Conservation (phyloP, 2,113 vertebrate genomes). For the Trichomycterus rosablanca region DNA sequence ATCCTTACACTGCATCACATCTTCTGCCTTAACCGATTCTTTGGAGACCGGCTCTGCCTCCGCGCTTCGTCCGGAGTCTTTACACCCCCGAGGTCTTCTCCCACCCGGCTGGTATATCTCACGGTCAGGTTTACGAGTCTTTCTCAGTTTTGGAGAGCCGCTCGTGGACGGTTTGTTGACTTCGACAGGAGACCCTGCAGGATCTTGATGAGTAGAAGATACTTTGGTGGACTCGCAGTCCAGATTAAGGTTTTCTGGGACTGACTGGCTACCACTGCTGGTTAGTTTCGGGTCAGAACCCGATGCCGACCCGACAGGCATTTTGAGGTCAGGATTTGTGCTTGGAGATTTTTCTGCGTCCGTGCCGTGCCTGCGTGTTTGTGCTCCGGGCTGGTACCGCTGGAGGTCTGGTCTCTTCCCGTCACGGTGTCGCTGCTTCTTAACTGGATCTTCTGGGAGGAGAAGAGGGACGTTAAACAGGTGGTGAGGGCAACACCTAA, state of each 20-base stretch:
- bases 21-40: conserved; percentile 41
- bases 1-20: conserved; percentile 32
- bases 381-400: conserved; percentile 78
- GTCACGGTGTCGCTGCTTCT: conserved; percentile 73
- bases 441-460: conserved; percentile 57
- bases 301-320: conserved; percentile 3
- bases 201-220: background rate
- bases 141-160: conserved; percentile 66
- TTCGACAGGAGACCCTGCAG: background rate
- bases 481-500: no score
- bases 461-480: no score
- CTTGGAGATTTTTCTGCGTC: conserved; percentile 49
- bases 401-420: conserved; percentile 82
- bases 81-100: conserved; percentile 66
- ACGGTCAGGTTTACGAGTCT: conserved; percentile 84
- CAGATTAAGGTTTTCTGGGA: background rate
- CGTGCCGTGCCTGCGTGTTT: conserved; percentile 64
- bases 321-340: conserved; percentile 12
- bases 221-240: background rate
- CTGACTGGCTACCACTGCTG: conserved; percentile 9
- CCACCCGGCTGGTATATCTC: conserved; percentile 92
- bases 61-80: conserved; percentile 48
- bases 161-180: conserved; percentile 25
- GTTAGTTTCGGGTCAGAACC: conserved; percentile 2
- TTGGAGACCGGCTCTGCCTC: conserved; percentile 50